Conservation (phyloP, 2,888 invertebrate genomes). For the Formica aserva region DNA sequence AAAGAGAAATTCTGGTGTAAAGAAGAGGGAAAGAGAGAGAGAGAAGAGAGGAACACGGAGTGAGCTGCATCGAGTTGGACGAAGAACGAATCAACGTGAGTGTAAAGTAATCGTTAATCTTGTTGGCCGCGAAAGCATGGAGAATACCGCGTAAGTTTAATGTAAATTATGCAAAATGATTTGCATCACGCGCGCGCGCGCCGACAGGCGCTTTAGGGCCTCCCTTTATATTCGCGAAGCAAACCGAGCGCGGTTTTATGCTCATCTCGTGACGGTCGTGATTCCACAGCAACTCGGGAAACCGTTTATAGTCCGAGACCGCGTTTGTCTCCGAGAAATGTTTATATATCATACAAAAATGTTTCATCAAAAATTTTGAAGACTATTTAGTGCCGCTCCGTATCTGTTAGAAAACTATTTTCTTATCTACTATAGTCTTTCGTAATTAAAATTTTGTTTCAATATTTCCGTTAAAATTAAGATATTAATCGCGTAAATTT, state of each 20-base stretch:
- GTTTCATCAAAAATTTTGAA: slow-evolving; percentile 36
- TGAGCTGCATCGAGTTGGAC: slow-evolving; percentile 20
- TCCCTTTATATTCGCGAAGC: slow-evolving; percentile 24
- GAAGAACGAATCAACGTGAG: slow-evolving; percentile 56
- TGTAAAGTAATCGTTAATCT: slow-evolving; percentile 78
- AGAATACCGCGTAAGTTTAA: slow-evolving; percentile 74
- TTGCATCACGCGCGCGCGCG: slow-evolving; percentile 68
- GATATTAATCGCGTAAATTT: neutral
- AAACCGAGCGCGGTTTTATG: slow-evolving; percentile 42
- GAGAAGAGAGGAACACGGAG: slow-evolving; percentile 28
- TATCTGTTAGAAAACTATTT: slow-evolving; percentile 14
- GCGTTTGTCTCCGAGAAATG: slow-evolving; percentile 13
- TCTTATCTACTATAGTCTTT: neutral
- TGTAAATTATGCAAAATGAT: slow-evolving; percentile 77
- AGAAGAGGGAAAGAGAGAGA: neutral
- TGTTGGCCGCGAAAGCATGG: slow-evolving; percentile 64
- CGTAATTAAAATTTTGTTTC: neutral
- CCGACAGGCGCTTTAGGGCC: slow-evolving; percentile 42
- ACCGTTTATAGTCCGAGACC: slow-evolving; percentile 21
- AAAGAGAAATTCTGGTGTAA: neutral
- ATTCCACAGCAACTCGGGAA: slow-evolving; percentile 47
- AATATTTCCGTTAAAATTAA: neutral
- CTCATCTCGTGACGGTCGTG: slow-evolving; percentile 49
- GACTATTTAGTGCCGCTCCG: neutral
- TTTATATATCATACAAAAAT: slow-evolving; percentile 23